Evolutionary conservation across 1,140 invertebrate genomes (phyloP).

Genomic region (Apolygus lucorum): DNA sequence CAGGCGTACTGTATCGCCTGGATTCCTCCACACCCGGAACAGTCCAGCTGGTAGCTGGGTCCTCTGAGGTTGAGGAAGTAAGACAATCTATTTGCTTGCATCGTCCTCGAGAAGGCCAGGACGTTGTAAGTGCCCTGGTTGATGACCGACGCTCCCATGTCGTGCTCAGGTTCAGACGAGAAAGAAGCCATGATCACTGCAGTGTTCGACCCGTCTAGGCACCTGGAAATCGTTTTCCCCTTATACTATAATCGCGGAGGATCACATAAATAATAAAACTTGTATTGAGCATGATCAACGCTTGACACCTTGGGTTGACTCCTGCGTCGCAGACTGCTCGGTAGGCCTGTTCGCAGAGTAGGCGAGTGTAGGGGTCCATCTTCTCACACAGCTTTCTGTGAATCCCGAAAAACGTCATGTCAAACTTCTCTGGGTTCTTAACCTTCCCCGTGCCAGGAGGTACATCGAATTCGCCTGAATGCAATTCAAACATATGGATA

Average conservation of each 20-base stretch:
- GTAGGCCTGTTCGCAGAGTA: constrained; percentile 31
- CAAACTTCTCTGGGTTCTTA: constrained; percentile 31
- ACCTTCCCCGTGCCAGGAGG: constrained; percentile 33
- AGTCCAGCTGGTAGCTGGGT: constrained; percentile 60
- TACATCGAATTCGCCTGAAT: constrained; percentile 31
- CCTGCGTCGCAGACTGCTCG: constrained; percentile 37
- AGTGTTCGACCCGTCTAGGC: constrained; percentile 45
- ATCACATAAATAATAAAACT: no score
- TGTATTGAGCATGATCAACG: no score
- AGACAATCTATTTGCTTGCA: constrained; percentile 52
- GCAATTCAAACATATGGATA: no score
- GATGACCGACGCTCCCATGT: neutral
- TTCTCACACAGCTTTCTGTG: constrained; percentile 29
- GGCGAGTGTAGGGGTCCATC: constrained; percentile 31
- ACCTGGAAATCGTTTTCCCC: constrained; percentile 36
- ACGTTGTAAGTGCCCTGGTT: constrained; percentile 43
- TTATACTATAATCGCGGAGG: no score
- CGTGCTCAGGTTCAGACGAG: constrained; percentile 29
- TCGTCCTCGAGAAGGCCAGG: constrained; percentile 54
- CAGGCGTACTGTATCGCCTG: constrained; percentile 56
- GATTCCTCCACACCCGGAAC: constrained; percentile 59
- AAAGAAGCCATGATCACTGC: constrained; percentile 47
- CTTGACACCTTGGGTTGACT: constrained; percentile 11
- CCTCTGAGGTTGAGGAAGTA: constrained; percentile 33
- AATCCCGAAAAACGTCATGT: constrained; percentile 35